Evolutionary conservation across 2,797 vertebrate genomes (phyloP).

Genomic region (Chaetodon trifasciatus): DNA sequence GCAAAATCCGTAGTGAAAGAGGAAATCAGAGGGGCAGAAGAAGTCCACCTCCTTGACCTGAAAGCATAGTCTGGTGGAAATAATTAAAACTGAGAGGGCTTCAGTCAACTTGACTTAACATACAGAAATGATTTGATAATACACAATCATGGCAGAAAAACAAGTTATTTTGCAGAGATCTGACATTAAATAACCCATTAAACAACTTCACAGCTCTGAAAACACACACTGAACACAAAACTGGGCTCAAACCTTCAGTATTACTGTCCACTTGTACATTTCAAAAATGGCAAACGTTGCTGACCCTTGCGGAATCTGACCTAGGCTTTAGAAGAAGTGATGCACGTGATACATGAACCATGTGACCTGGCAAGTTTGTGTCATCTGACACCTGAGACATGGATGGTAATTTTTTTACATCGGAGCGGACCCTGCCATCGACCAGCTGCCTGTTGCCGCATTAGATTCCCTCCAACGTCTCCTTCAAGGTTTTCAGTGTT

Average conservation of each 20-base stretch:
- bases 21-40: too few relatives aligned
- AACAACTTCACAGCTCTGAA: not conserved
- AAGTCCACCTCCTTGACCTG: too few relatives aligned
- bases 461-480: constrained; percentile 8
- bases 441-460: constrained; percentile 1
- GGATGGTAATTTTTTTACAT: constrained; percentile 1
- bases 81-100: too few relatives aligned
- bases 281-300: too few relatives aligned
- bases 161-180: too few relatives aligned
- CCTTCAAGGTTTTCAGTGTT: constrained; percentile 17
- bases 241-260: not conserved
- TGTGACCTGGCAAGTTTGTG: constrained; percentile 1
- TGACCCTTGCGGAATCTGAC: not conserved
- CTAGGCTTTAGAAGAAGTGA: not conserved
- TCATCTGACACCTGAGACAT: not conserved
- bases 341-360: not conserved
- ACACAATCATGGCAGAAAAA: too few relatives aligned
- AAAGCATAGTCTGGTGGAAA: too few relatives aligned
- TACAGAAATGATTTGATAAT: too few relatives aligned
- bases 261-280: not conserved
- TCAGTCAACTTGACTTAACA: too few relatives aligned
- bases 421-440: constrained; percentile 2
- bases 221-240: not conserved
- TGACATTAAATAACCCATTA: too few relatives aligned
- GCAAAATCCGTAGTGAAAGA: too few relatives aligned